Evolutionary conservation across 2,113 vertebrate genomes (phyloP), one percentile per base, ranked within the genome.

Genomic region (Opisthocomus hoazin): DNA sequence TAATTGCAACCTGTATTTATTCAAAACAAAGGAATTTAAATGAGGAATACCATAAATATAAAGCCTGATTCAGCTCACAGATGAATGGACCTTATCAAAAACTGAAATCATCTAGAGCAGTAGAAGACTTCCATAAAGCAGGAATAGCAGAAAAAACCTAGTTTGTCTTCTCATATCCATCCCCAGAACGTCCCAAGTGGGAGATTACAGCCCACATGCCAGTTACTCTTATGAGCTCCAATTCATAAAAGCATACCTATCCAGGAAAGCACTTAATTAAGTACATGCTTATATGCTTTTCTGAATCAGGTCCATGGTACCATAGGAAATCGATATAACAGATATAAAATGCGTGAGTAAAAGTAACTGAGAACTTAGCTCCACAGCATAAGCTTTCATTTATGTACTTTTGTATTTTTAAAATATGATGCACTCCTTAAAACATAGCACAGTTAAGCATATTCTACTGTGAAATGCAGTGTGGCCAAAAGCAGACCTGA

Each of bases 251-350:
- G 82, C 88, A 79, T 92, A 80, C 76, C 60, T 94, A 88, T 50
- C 71, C 80, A 92, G 90, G 88, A 96, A 94, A 93, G 90, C 92
- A 94, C 80, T 89, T 93, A 95, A 95, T 93, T 94, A 95, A 94
- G 86, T 65, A 89, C 80, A 95, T 96, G 86, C 80, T 94, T 82
- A 69, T 78, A 64, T 61, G 41, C 39, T 96, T 96, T 96, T 93
- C 94, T 96, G 94, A 96, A 95, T 79, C 80, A 64, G 53, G 70
- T 84, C 92, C 75, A 81, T 27, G 60, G 50, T 91, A 86, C 95
- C 82, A 85, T 83, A 96, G 87, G 91, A 97, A 97, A 96, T 91
- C 57, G 91, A 77, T 87, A 92, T 91, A 96, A 93, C 95, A 97
- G 96, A 88, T 79, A 68, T 41, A 60, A 89, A 95, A 58, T 27